These are phyloP conservation scores for Pongo pygmaeus DNA, from an alignment of 2,113 vertebrate species.

Conservation along the genomic window DNA sequence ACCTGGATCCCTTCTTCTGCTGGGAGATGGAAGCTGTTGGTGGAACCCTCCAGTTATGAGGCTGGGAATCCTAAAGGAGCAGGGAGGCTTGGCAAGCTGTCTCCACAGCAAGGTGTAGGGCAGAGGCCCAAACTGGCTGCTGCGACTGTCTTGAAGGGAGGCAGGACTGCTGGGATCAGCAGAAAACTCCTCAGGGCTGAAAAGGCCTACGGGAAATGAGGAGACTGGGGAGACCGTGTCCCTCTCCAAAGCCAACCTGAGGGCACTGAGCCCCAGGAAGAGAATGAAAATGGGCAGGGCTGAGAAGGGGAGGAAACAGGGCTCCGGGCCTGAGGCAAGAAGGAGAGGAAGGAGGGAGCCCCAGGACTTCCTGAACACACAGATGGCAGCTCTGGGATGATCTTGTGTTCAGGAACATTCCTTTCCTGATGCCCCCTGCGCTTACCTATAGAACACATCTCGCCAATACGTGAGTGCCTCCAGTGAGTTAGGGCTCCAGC, in stretches of 20 bases:
- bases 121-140: no score
- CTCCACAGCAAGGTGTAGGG: not conserved
- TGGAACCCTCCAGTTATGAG: not conserved
- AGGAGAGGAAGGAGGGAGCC: not conserved
- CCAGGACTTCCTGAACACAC: not conserved
- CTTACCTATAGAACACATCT: not conserved
- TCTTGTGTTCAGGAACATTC: not conserved
- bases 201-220: not conserved
- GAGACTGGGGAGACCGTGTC: not conserved
- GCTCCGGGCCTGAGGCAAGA: not conserved
- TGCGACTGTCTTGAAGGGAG: not conserved
- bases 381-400: not conserved
- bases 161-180: not conserved
- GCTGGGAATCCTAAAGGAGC: not conserved
- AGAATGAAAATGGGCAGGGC: not conserved
- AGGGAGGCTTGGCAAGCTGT: not conserved
- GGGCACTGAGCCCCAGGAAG: not conserved
- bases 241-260: not conserved
- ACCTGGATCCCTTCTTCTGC: not conserved
- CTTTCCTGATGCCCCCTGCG: not conserved
- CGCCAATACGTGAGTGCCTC: no score
- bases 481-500: not conserved
- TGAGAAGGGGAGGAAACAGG: not conserved
- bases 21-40: not conserved
- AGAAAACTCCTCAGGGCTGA: not conserved